A percentile compares a stretch with the other conserved stretches of the same genome.
Conservation (phyloP, 1,140 invertebrate genomes). For the honey bee (Apis mellifera) region DNA sequence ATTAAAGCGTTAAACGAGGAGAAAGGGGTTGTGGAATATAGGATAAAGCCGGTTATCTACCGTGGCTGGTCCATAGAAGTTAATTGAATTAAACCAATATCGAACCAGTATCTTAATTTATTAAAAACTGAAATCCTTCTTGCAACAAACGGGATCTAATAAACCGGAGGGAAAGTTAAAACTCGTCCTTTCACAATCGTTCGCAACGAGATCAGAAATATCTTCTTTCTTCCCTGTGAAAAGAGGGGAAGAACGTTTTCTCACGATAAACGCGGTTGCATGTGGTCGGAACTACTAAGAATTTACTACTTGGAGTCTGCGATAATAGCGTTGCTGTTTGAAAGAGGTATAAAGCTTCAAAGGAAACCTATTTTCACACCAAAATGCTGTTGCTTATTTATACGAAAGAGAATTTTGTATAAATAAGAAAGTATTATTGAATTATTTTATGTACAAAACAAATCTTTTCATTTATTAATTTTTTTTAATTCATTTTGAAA, state of each 20-base stretch:
- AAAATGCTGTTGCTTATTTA: not conserved
- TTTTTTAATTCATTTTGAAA: not conserved
- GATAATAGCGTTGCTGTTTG: not conserved
- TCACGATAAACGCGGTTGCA: not conserved
- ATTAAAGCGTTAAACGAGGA: not conserved
- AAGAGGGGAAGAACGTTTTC: not conserved
- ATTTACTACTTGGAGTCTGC: not conserved
- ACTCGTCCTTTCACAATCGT: not conserved
- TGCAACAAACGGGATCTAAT: not conserved
- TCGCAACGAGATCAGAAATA: not conserved
- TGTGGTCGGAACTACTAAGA: not conserved
- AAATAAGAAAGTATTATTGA: not conserved
- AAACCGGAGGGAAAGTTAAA: not conserved
- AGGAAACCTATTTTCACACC: not conserved
- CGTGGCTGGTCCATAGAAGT: not conserved
- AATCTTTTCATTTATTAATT: not conserved
- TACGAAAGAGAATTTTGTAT: no score
- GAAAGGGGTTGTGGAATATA: not conserved
- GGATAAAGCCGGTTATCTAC: not conserved
- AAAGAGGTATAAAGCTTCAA: not conserved
- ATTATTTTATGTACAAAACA: not conserved
- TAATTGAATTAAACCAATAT: constrained; percentile 13
- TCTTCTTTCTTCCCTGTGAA: not conserved
- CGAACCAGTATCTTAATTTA: not conserved
- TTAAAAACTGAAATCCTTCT: not conserved